Conservation (phyloP, 2,113 vertebrate genomes). For the Prietella phreatophila region DNA sequence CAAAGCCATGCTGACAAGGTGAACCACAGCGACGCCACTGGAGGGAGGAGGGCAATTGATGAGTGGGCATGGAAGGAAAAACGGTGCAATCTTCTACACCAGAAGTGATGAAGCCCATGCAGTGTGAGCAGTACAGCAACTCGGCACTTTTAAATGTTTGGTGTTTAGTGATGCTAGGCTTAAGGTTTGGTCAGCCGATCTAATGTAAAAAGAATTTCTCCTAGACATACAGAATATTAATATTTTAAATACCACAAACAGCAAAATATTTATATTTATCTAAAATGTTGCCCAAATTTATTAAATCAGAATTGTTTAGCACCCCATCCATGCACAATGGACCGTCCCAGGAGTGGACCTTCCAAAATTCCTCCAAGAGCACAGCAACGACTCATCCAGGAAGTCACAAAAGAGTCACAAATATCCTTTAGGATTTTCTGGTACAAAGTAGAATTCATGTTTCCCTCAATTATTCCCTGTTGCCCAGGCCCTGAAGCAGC, state of each 20-base stretch:
- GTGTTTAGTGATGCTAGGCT: background rate
- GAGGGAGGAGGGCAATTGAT: background rate
- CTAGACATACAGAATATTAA: background rate
- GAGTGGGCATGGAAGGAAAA: background rate
- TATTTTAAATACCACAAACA: background rate
- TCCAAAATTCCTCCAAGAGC: too few species aligned
- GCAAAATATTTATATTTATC: background rate
- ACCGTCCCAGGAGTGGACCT: too few species aligned
- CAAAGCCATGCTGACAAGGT: conserved; percentile 50
- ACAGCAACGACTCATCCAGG: too few species aligned
- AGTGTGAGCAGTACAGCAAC: background rate
- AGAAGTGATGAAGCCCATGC: background rate
- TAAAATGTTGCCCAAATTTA: background rate
- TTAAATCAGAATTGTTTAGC: background rate
- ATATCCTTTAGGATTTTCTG: too few species aligned
- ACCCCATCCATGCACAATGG: too few species aligned
- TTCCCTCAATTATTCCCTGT: too few species aligned
- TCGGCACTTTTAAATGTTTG: background rate
- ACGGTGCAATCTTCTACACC: background rate
- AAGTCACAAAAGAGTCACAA: too few species aligned
- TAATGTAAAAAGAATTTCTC: background rate
- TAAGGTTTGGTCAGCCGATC: background rate
- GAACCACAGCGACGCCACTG: background rate
- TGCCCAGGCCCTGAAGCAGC: too few species aligned
- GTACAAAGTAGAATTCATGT: too few species aligned